A percentile compares a stretch with the other conserved stretches of the same genome.
Conservation (phyloP, 2,888 invertebrate species). For the Conistra vaccinii region DNA sequence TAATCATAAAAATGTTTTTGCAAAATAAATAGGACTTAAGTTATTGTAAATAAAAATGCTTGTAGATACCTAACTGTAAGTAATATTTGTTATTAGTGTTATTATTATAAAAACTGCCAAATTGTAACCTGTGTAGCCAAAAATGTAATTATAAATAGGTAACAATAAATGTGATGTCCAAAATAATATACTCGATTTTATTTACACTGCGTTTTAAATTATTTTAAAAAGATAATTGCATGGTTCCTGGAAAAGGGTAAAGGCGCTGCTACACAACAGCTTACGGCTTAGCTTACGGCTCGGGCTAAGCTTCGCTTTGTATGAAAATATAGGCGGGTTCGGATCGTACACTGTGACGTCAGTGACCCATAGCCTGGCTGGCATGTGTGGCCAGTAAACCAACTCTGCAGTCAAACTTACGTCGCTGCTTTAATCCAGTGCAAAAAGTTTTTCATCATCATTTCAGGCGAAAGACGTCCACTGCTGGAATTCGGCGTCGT, state of each 20-base stretch:
- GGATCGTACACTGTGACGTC: not conserved
- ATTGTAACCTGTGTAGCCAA: slow-evolving; percentile 62
- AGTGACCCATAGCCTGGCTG: not conserved
- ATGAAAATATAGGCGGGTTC: not conserved
- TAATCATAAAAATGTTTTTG: not conserved
- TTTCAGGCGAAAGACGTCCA: too few relatives aligned
- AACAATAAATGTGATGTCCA: slow-evolving; percentile 67
- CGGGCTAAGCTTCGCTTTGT: not conserved
- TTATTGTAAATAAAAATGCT: slow-evolving; percentile 57
- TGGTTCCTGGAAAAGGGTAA: not conserved
- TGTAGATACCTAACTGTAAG: slow-evolving; percentile 50
- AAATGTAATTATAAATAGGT: slow-evolving; percentile 56
- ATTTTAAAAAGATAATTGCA: not conserved
- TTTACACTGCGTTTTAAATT: not conserved
- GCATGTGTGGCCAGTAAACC: too few relatives aligned
- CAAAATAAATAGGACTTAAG: slow-evolving; percentile 3
- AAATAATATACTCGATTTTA: slow-evolving; percentile 25
- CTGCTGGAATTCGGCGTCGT: too few relatives aligned
- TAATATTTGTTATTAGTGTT: slow-evolving; percentile 52
- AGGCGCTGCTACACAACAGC: not conserved
- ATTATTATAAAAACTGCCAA: slow-evolving; percentile 66
- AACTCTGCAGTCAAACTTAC: too few relatives aligned
- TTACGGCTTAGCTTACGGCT: not conserved
- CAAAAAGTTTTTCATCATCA: too few relatives aligned
- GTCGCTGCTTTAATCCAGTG: too few relatives aligned